These are phyloP conservation scores for Oscheius sp. DNA, from an alignment of 2,888 invertebrate species.

Conservation along the genomic window DNA sequence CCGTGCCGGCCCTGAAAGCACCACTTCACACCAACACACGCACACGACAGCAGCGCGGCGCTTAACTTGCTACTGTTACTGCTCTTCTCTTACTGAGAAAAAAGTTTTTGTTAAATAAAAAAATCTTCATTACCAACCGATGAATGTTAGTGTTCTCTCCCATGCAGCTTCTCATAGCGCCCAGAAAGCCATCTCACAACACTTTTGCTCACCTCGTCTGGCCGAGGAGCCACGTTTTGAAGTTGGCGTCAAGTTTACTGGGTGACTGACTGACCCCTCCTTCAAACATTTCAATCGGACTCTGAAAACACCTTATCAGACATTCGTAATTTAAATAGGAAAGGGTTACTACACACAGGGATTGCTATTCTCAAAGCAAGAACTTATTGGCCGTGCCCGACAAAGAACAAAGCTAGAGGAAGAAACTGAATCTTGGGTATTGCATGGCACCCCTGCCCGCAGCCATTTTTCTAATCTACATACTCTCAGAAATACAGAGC, in stretches of 20 bases:
- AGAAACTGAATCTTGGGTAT: slow-evolving; percentile 7
- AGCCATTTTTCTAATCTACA: slow-evolving; percentile 13
- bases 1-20: slow-evolving; percentile 56
- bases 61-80: background rate
- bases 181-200: slow-evolving; percentile 28
- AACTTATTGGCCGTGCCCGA: slow-evolving; percentile 36
- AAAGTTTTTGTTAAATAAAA: background rate
- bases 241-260: slow-evolving; percentile 73
- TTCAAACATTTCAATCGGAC: slow-evolving; percentile 74
- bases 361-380: slow-evolving; percentile 26
- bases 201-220: slow-evolving; percentile 66
- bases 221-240: slow-evolving; percentile 73
- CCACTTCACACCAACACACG: slow-evolving; percentile 46
- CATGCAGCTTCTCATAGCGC: slow-evolving; percentile 21
- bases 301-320: slow-evolving; percentile 49
- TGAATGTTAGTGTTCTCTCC: slow-evolving; percentile 18
- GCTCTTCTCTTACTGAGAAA: background rate
- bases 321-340: background rate
- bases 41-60: slow-evolving; percentile 31
- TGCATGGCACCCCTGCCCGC: slow-evolving; percentile 9
- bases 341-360: slow-evolving; percentile 30
- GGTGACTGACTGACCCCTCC: slow-evolving; percentile 72
- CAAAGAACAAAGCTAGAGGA: slow-evolving; percentile 10
- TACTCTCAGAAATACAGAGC: background rate
- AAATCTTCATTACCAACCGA: slow-evolving; percentile 6